Evolutionary conservation across 2,888 invertebrate genomes (phyloP).

Genomic region (Agrotis exclamationis): DNA sequence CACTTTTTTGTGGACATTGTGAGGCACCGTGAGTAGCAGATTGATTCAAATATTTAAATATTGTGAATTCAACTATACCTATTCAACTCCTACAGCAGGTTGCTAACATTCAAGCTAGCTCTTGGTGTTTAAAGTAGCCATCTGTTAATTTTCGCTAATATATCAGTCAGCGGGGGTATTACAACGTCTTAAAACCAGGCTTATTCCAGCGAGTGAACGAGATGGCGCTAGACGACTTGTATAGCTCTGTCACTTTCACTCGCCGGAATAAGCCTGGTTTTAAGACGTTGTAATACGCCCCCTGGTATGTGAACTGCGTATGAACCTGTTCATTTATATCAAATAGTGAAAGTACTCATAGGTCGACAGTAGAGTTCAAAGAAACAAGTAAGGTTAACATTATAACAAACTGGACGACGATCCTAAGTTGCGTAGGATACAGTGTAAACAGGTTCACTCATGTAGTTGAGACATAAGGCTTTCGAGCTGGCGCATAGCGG

Average conservation of each 20-base stretch:
- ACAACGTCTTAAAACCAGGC: too few species aligned
- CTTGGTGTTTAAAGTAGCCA: neutral
- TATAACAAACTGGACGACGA: conserved; percentile 9
- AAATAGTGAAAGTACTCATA: neutral
- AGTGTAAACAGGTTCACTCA: conserved; percentile 26
- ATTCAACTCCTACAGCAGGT: neutral
- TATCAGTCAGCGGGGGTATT: too few species aligned
- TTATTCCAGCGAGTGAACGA: too few species aligned
- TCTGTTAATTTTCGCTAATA: neutral
- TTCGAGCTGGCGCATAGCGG: conserved; percentile 13
- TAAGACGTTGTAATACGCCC: too few species aligned
- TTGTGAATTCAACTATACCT: too few species aligned
- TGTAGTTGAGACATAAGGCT: conserved; percentile 34
- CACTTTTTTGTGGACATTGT: neutral
- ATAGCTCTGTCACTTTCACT: too few species aligned
- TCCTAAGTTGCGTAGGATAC: conserved; percentile 8
- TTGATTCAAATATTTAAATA: too few species aligned
- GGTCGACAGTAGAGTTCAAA: neutral
- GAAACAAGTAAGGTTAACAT: neutral
- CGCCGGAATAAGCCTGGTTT: too few species aligned
- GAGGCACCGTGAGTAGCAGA: too few species aligned
- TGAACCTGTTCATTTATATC: neutral
- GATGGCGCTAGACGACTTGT: too few species aligned
- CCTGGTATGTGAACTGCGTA: neutral
- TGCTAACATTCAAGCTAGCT: neutral